A percentile compares a stretch with the other conserved stretches of the same genome.
phyloP scores from a whole-genome alignment of 1,140 invertebrate species.

The Rhyzopertha dominica region DNA sequence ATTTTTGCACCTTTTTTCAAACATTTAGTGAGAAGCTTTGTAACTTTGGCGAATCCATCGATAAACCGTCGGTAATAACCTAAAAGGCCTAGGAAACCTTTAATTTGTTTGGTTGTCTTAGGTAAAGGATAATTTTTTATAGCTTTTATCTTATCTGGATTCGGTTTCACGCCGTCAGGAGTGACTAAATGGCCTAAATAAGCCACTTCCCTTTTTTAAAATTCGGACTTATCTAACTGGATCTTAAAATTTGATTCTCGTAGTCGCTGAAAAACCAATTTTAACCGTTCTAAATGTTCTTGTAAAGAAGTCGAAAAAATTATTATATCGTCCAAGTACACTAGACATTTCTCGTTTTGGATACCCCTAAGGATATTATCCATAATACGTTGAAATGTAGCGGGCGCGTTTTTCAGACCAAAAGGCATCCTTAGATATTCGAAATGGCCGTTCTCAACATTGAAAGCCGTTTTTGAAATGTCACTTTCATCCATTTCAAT shows the following conservation, averaged over 20 bases:
- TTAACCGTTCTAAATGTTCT: slow-evolving; percentile 22
- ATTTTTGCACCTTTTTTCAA: slow-evolving; percentile 34
- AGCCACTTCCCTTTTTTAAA: slow-evolving; percentile 17
- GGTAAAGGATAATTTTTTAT: slow-evolving; percentile 21
- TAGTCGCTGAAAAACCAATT: slow-evolving; percentile 21
- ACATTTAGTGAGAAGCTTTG: slow-evolving; percentile 39
- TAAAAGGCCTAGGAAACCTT: slow-evolving; percentile 19
- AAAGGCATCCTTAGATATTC: slow-evolving; percentile 42
- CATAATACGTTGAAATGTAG: slow-evolving; percentile 46
- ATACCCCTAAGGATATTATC: slow-evolving; percentile 39
- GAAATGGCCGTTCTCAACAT: slow-evolving; percentile 38
- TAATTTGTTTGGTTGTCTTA: slow-evolving; percentile 19
- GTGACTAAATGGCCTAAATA: slow-evolving; percentile 18
- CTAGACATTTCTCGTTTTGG: slow-evolving; percentile 28
- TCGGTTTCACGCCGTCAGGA: slow-evolving; percentile 17
- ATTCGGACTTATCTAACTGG: slow-evolving; percentile 30
- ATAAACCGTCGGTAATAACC: slow-evolving; percentile 22
- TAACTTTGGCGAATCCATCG: slow-evolving; percentile 33
- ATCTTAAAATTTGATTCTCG: slow-evolving; percentile 25
- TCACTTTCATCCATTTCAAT: slow-evolving; percentile 39
- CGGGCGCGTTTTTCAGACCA: slow-evolving; percentile 42
- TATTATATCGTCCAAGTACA: slow-evolving; percentile 41
- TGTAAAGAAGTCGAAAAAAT: slow-evolving; percentile 23
- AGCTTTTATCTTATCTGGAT: slow-evolving; percentile 18
- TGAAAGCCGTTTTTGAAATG: slow-evolving; percentile 44